Base-by-base conservation (phyloP, 2,113 vertebrate genomes). In the Pelmatolapia mariae region DNA sequence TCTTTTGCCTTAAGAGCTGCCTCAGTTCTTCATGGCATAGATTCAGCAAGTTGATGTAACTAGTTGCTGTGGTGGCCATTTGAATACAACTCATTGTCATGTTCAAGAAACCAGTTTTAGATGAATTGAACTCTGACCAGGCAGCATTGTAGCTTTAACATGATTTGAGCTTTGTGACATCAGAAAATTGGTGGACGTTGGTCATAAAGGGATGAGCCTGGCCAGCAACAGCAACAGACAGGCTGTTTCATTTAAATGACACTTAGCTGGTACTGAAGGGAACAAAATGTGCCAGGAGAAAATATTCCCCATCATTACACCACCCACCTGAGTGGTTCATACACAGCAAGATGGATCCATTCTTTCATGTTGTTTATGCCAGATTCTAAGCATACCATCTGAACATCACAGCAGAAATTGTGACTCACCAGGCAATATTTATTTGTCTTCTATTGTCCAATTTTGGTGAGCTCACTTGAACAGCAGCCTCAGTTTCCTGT, bases 101-200 rank as follows among this genome's bases (percentile, higher is more conserved):
- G 22, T 73, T 73, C 66, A 73, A 26, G 38, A 73, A 73, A 45
- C 66, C 38, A 73, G 38, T 73, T 73, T 73, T 66, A 66, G 61
- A 13, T 66, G 1, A 66, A 66, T 22, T 66, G 3, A 66, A 22
- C 3, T 66, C 19, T 66, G 19, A 66, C 61, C 61, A 66, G 61
- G 61, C 33, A 38, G 61, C n/a, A 66, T 2, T 38, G 19, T 66
- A 38, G 10, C 10, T 66, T 68, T 68, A 43, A 26, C 22, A 45
- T 16, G n/a, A 43, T 73, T 45, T 73, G 22, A 73, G 22, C 38
- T 45, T 45, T 45, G 66, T 45, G 13, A 45, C 68, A 45, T 73
- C 61, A 43, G 40, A 45, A 26, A 26, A 73, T 45, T 43, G 38
- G 68, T 26, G 22, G 8, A 26, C 1, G 1, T 45, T 73, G 22